Conservation (phyloP, 2,888 invertebrate species). For the Ditula angustiorana region DNA sequence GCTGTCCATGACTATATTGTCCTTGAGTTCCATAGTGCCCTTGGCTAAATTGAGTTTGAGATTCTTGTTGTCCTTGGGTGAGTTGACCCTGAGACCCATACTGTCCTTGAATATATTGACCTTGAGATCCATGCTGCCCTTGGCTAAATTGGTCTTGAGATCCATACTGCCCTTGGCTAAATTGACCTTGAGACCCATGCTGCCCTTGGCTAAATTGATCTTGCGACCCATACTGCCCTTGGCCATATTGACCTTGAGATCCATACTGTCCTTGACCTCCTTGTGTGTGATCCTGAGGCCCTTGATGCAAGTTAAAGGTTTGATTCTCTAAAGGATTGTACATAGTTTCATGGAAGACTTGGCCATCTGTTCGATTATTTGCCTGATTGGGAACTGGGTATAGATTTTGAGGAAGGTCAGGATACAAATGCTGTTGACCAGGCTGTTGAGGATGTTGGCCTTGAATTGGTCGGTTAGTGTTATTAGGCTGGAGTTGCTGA, state of each 20-base stretch:
- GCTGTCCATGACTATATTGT: background rate
- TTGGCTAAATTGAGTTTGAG: background rate
- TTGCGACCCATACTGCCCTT: background rate
- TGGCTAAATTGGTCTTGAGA: conserved; percentile 5
- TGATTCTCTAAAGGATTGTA: conserved; percentile 23
- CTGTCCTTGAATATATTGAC: conserved; percentile 21
- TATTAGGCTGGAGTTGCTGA: conserved; percentile 21
- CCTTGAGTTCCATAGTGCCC: conserved; percentile 8
- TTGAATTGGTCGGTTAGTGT: conserved; percentile 38
- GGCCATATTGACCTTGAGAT: conserved; percentile 1
- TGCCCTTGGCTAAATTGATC: conserved; percentile 18
- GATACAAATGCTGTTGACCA: conserved; percentile 36
- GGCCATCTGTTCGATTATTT: conserved; percentile 40
- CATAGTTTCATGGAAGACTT: conserved; percentile 33
- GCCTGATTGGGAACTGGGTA: conserved; percentile 19
- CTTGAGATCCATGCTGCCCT: conserved; percentile 12
- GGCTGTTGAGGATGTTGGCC: conserved; percentile 40
- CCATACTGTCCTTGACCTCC: conserved; percentile 8
- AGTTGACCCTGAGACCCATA: background rate
- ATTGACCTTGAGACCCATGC: conserved; percentile 3
- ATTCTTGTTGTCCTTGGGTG: conserved; percentile 6
- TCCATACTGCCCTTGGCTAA: conserved; percentile 10
- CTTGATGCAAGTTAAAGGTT: conserved; percentile 32
- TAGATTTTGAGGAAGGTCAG: conserved; percentile 40
- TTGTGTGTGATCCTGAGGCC: background rate